phyloP scores from a whole-genome alignment of 1,140 invertebrate species.

The Mercenaria mercenaria region DNA sequence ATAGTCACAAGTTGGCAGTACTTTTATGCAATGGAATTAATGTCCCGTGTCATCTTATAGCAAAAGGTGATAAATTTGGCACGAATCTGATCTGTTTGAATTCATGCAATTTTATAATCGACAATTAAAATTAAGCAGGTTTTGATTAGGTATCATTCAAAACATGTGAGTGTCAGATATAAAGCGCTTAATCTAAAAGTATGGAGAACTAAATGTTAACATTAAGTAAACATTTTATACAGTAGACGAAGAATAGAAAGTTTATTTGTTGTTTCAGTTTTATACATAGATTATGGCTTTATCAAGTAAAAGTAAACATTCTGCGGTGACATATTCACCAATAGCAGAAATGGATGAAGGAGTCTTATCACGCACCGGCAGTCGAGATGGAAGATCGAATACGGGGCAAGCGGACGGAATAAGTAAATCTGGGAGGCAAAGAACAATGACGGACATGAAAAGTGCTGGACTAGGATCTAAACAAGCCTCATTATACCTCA shows the following conservation, averaged over 20 bases:
- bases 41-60: constrained; percentile 1
- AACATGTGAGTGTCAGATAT: background rate
- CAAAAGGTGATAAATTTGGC: background rate
- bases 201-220: background rate
- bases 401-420: background rate
- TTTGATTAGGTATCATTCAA: background rate
- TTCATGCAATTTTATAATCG: no score
- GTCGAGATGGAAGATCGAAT: background rate
- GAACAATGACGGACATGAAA: constrained; percentile 34
- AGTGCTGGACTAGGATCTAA: constrained; percentile 37
- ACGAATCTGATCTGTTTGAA: background rate
- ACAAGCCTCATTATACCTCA: constrained; percentile 52
- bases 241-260: background rate
- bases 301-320: constrained; percentile 17
- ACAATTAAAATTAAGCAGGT: no score
- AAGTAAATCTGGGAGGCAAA: background rate
- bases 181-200: background rate
- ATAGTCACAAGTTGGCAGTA: background rate
- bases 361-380: background rate
- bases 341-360: constrained; percentile 41
- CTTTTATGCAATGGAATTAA: background rate
- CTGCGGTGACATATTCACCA: background rate
- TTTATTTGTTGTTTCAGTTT: background rate
- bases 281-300: background rate
- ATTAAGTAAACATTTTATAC: background rate